phyloP scores from a whole-genome alignment of 1,140 invertebrate species.

The Bursaphelenchus mucronatus region DNA sequence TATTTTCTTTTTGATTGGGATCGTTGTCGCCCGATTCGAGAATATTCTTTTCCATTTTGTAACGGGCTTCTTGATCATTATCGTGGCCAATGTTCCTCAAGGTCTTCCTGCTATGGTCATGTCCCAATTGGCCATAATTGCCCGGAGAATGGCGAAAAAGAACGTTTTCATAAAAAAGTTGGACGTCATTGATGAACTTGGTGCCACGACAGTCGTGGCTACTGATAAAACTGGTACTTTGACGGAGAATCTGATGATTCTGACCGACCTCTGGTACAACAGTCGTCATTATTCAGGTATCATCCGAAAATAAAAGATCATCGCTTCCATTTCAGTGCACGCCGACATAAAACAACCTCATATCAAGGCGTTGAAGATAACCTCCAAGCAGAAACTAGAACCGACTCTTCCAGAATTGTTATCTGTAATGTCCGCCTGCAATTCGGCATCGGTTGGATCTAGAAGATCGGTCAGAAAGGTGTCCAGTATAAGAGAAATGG shows the following conservation, averaged over 20 bases:
- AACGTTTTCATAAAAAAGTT: conserved; percentile 97
- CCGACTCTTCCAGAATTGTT: conserved; percentile 54
- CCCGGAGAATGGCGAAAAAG: conserved; percentile 95
- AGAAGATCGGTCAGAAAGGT: conserved; percentile 41
- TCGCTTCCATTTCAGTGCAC: conserved; percentile 7
- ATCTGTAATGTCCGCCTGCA: conserved; percentile 59
- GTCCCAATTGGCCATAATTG: conserved; percentile 91
- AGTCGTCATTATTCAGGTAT: conserved; percentile 17
- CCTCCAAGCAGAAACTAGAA: conserved; percentile 44
- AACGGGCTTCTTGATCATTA: conserved; percentile 59
- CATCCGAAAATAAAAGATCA: neutral
- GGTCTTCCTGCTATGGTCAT: conserved; percentile 92
- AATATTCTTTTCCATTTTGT: conserved; percentile 58
- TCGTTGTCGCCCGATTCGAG: conserved; percentile 50
- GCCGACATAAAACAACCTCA: conserved; percentile 26
- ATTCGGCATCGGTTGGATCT: conserved; percentile 44
- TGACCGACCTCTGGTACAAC: conserved; percentile 68
- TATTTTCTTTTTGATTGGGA: conserved; percentile 55
- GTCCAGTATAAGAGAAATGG: conserved; percentile 51
- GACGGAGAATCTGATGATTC: conserved; percentile 98
- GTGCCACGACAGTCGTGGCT: conserved; percentile 95
- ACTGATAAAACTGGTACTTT: conserved; percentile 98
- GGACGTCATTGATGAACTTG: conserved; percentile 94
- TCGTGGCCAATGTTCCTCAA: conserved; percentile 60
- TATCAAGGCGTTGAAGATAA: conserved; percentile 37